Percentiles rank a stretch among this genome's conserved stretches.
Conservation (phyloP, 2,797 vertebrate species). For the Argyrosomus regius region DNA sequence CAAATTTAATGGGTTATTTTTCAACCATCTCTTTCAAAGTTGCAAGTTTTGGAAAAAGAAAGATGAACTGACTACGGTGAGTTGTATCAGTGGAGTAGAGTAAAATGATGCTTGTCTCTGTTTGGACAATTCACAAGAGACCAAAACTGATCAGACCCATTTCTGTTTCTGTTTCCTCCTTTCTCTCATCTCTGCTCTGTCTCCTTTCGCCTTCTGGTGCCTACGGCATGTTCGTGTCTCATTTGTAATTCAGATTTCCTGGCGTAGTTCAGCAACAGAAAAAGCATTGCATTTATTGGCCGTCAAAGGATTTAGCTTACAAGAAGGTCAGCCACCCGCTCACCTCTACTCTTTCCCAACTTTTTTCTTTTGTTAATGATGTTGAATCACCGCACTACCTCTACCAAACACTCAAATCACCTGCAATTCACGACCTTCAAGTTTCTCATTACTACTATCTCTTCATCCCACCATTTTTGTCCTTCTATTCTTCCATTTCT, state of each 20-base stretch:
- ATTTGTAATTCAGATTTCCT: slow-evolving; percentile 86
- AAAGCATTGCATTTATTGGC: slow-evolving; percentile 78
- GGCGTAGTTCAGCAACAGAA: slow-evolving; percentile 71
- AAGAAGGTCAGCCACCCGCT: slow-evolving; percentile 78
- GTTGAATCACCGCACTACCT: slow-evolving; percentile 64
- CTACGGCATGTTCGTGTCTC: slow-evolving; percentile 60
- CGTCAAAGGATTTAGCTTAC: slow-evolving; percentile 73
- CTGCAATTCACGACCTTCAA: slow-evolving; percentile 79
- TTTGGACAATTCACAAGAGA: slow-evolving; percentile 25
- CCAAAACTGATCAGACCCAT: slow-evolving; percentile 41
- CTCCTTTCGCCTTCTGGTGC: slow-evolving; percentile 52
- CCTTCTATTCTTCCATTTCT: slow-evolving; percentile 43
- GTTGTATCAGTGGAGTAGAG: slow-evolving; percentile 11
- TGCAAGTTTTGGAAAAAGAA: slow-evolving; percentile 24
- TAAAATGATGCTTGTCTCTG: slow-evolving; percentile 5
- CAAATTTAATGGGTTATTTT: background rate
- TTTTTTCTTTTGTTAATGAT: slow-evolving; percentile 75
- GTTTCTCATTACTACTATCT: slow-evolving; percentile 76
- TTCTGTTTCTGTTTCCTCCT: slow-evolving; percentile 23
- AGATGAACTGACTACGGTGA: slow-evolving; percentile 4
- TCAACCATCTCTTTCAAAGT: slow-evolving; percentile 41
- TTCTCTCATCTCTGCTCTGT: slow-evolving; percentile 21
- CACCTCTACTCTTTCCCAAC: slow-evolving; percentile 69
- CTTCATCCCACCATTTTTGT: slow-evolving; percentile 37
- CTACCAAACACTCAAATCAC: slow-evolving; percentile 60